These are phyloP conservation scores for Alloscopus bannaensis DNA, from an alignment of 2,888 invertebrate species.

Conservation along the genomic window DNA sequence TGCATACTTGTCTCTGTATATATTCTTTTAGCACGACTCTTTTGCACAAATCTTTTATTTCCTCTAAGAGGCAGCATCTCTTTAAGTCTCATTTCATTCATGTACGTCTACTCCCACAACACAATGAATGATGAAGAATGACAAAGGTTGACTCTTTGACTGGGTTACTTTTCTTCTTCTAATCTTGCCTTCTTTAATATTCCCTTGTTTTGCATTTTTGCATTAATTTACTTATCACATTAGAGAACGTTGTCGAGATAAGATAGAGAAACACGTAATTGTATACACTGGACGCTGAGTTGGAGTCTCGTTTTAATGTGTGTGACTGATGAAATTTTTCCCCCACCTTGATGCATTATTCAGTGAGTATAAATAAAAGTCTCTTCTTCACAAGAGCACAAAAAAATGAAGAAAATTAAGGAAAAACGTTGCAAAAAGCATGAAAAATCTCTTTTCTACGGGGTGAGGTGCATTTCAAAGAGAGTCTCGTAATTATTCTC, in stretches of 20 bases:
- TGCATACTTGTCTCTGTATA: not conserved
- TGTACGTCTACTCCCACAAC: constrained; percentile 1
- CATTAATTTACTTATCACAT: constrained; percentile 10
- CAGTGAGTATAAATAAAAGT: constrained; percentile 12
- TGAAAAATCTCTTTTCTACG: too few relatives aligned
- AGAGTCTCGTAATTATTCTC: too few relatives aligned
- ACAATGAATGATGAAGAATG: constrained; percentile 20
- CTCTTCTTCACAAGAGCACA: too few relatives aligned
- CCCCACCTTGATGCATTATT: constrained; percentile 1
- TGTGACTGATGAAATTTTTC: not conserved
- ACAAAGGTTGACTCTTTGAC: constrained; percentile 3
- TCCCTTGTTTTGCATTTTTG: constrained; percentile 5
- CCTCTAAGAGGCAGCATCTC: not conserved
- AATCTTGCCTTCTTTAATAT: constrained; percentile 3
- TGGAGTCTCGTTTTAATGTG: too few relatives aligned
- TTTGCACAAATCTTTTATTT: too few relatives aligned
- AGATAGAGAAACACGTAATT: not conserved
- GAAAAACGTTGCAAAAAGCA: too few relatives aligned
- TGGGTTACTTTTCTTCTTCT: constrained; percentile 5
- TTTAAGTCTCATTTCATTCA: too few relatives aligned
- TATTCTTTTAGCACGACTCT: not conserved
- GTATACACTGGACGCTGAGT: too few relatives aligned
- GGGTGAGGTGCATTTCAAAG: too few relatives aligned
- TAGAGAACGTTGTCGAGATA: not conserved
- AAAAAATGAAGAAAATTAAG: too few relatives aligned